phyloP scores from a whole-genome alignment of 2,797 vertebrate genomes.

The Channallabes apus region DNA sequence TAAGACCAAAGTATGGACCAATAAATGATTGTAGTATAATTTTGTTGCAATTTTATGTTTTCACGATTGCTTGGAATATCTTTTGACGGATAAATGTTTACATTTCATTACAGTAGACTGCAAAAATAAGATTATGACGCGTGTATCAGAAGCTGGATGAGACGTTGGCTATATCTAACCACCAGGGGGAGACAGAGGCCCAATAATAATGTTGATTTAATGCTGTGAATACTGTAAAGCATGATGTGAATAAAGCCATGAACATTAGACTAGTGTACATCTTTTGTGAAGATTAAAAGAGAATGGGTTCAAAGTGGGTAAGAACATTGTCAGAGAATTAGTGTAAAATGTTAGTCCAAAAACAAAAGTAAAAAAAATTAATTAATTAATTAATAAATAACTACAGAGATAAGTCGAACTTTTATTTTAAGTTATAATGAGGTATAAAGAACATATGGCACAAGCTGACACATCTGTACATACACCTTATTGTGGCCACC shows the following conservation, averaged over 20 bases:
- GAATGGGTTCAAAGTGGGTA: not conserved
- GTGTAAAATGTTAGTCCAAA: not conserved
- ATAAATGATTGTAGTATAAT: not conserved
- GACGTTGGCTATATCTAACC: not conserved
- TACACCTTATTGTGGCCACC: not conserved
- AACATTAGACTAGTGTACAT: not conserved
- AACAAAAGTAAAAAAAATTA: not conserved
- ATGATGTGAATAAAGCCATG: not conserved
- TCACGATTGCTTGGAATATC: not conserved
- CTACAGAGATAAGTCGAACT: not conserved
- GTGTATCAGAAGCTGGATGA: not conserved
- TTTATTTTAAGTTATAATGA: not conserved
- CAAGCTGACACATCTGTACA: not conserved
- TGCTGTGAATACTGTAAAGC: not conserved
- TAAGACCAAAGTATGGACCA: too few relatives aligned
- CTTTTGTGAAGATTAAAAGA: not conserved
- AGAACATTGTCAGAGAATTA: not conserved
- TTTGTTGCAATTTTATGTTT: not conserved
- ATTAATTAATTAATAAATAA: too few relatives aligned
- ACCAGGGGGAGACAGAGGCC: slow-evolving; percentile 12
- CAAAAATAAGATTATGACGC: not conserved
- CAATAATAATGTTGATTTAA: not conserved
- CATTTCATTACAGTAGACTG: not conserved
- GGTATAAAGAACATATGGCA: not conserved
- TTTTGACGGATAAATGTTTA: not conserved